Base-by-base conservation (phyloP, 2,888 invertebrate species). In the Torymus texanus region DNA sequence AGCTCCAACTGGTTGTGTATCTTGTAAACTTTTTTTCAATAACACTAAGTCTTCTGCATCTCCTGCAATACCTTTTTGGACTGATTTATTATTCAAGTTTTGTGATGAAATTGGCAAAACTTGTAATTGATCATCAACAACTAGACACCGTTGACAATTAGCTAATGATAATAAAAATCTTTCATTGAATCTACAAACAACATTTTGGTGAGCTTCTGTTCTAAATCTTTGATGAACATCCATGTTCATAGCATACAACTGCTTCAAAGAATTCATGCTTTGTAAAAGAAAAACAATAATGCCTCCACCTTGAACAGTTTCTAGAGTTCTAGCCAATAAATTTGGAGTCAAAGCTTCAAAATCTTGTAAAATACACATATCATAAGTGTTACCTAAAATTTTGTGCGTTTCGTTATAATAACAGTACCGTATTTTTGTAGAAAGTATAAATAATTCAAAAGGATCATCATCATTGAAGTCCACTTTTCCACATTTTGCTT, bases 301-400 rank as follows among this genome's bases (percentile, higher is more conserved):
- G n/a, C 97, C 97, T 75, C 97, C 97, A 24, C 99, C 99, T 91
- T 98, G 98, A 0, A 99, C 97, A 0, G 99, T 99, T 92, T 99
- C 99, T 83, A 99, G 93, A 0, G 99, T 98, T 74, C 99, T 93
- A 0, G 99, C 99, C 88, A 99, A 92, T 81, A 99, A 92, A 91
- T 99, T 99, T 0, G 99, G 99, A 1, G 98, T 99, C 0, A 99
- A 90, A 0, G 98, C 98, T 92, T 99, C 99, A 92, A 98, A 98
- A 89, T 98, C 98, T 93, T 98, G 98, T 81, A 99, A 91, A 58
- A 99, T 95, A 91, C 98, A 97, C 91, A 97, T 96, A 73, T 97
- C 98, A 91, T 96, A 99, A 0, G 99, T 99, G 87, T 97, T 98
- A 76, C 99, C 99, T 0, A 99, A 93, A 90, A 99, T 98, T 84